These are phyloP conservation scores for Bergia sp. DNA, from an alignment of 92 coral and sea anemone species.

Conservation along the genomic window DNA sequence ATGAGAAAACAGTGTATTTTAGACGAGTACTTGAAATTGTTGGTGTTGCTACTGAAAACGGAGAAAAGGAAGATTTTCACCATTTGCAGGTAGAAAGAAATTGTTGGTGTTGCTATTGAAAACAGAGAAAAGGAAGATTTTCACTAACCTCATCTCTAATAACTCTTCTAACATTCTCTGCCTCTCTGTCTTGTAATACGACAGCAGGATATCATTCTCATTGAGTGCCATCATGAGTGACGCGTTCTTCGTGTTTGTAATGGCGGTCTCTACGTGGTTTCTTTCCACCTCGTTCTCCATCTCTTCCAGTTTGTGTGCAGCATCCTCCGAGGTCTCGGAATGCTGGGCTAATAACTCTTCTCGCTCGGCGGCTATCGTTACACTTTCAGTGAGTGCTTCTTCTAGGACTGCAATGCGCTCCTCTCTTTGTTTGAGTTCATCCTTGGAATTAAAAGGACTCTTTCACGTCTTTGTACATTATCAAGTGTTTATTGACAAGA, in stretches of 20 bases:
- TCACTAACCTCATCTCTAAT: slow-evolving; percentile 92
- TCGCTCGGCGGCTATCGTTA: slow-evolving; percentile 93
- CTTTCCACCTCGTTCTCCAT: slow-evolving; percentile 92
- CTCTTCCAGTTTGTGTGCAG: slow-evolving; percentile 82
- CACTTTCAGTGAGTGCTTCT: slow-evolving; percentile 97
- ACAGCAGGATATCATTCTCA: slow-evolving; percentile 89
- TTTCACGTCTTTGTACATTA: too few species aligned
- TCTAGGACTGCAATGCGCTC: slow-evolving; percentile 92
- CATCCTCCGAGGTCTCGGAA: slow-evolving; percentile 78
- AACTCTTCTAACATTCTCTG: slow-evolving; percentile 88
- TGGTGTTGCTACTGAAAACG: too few species aligned
- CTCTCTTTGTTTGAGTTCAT: slow-evolving; percentile 75
- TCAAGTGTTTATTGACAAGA: too few species aligned
- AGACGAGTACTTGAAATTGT: too few species aligned
- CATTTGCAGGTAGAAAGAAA: too few species aligned
- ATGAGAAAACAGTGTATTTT: too few species aligned
- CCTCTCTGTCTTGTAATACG: slow-evolving; percentile 88
- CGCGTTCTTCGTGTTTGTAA: slow-evolving; percentile 97
- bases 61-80: neutral
- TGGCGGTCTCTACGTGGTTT: slow-evolving; percentile 87
- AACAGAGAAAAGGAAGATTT: neutral
- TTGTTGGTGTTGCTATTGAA: too few species aligned
- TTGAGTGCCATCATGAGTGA: slow-evolving; percentile 89
- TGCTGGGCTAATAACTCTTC: slow-evolving; percentile 94
- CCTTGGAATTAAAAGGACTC: slow-evolving; percentile 40